A percentile compares a stretch with the other conserved stretches of the same genome.
Conservation (phyloP, 2,113 vertebrate genomes). For the Hylia prasina region DNA sequence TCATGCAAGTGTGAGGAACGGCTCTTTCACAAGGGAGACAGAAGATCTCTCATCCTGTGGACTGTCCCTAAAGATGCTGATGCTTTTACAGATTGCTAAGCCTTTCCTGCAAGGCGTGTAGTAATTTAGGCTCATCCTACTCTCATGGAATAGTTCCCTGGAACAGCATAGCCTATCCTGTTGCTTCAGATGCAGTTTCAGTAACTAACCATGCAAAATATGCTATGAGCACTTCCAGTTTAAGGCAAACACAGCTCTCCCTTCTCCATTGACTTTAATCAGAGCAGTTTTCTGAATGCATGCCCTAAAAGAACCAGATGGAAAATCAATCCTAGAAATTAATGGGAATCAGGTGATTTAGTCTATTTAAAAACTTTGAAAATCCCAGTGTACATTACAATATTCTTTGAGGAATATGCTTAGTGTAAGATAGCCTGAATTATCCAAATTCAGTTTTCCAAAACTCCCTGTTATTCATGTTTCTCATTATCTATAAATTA, state of each 20-base stretch:
- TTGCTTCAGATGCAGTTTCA: neutral
- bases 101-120: neutral
- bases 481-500: constrained; percentile 53
- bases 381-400: neutral
- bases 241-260: neutral
- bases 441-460: constrained; percentile 1
- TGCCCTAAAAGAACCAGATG: neutral
- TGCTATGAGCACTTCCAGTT: neutral
- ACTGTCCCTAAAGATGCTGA: neutral
- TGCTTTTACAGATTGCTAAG: neutral
- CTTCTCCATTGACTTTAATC: neutral
- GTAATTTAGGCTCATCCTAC: neutral
- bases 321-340: neutral
- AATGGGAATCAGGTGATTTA: neutral
- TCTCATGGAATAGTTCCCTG: neutral
- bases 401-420: neutral
- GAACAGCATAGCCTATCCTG: neutral
- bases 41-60: neutral
- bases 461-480: constrained; percentile 40
- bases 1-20: neutral
- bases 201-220: neutral
- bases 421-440: neutral
- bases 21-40: neutral
- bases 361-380: neutral
- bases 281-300: neutral